Percentiles rank a stretch among this genome's conserved stretches.
phyloP scores from a whole-genome alignment of 1,140 invertebrate genomes.

The Zaprionus taronus region DNA sequence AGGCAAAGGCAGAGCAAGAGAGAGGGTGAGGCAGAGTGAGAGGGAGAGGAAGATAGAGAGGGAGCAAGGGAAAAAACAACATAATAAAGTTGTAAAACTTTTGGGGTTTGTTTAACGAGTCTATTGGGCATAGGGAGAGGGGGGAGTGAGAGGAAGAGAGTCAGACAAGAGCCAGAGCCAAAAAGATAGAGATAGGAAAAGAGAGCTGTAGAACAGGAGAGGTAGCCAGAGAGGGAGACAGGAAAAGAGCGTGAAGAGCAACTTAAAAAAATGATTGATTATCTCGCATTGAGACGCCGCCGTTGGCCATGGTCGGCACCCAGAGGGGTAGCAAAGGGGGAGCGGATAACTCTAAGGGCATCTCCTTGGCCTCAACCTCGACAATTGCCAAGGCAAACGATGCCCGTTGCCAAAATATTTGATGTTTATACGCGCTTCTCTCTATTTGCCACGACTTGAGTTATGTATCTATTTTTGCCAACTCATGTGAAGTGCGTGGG shows the following conservation, averaged over 20 bases:
- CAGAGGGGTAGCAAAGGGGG: no score
- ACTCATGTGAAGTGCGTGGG: conserved; percentile 28
- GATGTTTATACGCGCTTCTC: conserved; percentile 12
- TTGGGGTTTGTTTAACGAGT: conserved; percentile 62
- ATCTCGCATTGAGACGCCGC: conserved; percentile 54
- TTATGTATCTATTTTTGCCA: conserved; percentile 49
- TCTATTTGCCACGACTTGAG: conserved; percentile 12
- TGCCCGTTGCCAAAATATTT: conserved; percentile 19
- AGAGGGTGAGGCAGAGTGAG: background rate
- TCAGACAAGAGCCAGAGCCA: background rate
- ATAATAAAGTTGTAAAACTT: conserved; percentile 74
- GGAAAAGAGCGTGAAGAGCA: background rate
- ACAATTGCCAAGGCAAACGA: conserved; percentile 48
- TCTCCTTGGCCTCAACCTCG: conserved; percentile 31
- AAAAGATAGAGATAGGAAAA: background rate
- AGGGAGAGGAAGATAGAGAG: background rate
- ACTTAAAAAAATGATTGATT: conserved; percentile 74
- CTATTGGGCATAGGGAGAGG: conserved; percentile 14
- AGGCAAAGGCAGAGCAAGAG: background rate
- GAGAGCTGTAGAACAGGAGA: background rate
- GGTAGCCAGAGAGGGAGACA: background rate
- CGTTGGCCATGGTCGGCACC: conserved; percentile 46
- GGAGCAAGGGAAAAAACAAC: conserved; percentile 18
- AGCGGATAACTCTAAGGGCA: background rate
- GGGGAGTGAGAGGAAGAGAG: background rate